Percentiles rank a stretch among this genome's conserved stretches.
phyloP scores from a whole-genome alignment of 2,888 invertebrate genomes.

The Agrotis exclamationis region DNA sequence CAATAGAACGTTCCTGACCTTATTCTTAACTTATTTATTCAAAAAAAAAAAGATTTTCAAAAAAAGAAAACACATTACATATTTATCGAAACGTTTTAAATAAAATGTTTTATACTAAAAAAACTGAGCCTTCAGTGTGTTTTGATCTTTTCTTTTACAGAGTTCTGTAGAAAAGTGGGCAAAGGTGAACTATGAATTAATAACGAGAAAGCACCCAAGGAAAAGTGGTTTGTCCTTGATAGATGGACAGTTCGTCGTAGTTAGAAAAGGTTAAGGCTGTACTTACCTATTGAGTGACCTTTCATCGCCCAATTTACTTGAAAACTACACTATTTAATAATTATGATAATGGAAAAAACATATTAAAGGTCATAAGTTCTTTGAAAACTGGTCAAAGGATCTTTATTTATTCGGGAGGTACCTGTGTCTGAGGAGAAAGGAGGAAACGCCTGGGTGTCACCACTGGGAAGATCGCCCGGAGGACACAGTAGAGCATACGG shows the following conservation, averaged over 20 bases:
- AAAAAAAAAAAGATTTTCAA: neutral
- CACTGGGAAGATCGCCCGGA: too few relatives aligned
- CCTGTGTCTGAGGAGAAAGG: too few relatives aligned
- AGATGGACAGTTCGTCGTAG: conserved; percentile 4
- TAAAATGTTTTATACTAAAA: neutral
- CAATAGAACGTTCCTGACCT: neutral
- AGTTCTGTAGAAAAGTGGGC: conserved; percentile 1
- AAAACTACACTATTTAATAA: neutral
- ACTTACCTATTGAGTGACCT: conserved; percentile 6
- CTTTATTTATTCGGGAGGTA: too few relatives aligned
- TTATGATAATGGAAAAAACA: too few relatives aligned
- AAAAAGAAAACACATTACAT: neutral
- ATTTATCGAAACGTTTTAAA: neutral
- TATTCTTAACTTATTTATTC: neutral
- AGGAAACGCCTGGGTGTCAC: too few relatives aligned
- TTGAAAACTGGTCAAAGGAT: neutral
- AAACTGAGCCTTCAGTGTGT: neutral
- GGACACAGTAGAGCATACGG: too few relatives aligned
- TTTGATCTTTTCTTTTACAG: conserved; percentile 4
- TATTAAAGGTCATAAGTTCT: neutral
- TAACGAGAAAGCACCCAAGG: conserved; percentile 16
- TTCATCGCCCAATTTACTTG: neutral
- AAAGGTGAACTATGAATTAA: conserved; percentile 27
- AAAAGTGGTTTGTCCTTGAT: conserved; percentile 30
- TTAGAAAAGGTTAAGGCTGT: conserved; percentile 3